These are phyloP conservation scores for Ardeotis arabs DNA, from an alignment of 2,113 vertebrate species.

Conservation along the genomic window DNA sequence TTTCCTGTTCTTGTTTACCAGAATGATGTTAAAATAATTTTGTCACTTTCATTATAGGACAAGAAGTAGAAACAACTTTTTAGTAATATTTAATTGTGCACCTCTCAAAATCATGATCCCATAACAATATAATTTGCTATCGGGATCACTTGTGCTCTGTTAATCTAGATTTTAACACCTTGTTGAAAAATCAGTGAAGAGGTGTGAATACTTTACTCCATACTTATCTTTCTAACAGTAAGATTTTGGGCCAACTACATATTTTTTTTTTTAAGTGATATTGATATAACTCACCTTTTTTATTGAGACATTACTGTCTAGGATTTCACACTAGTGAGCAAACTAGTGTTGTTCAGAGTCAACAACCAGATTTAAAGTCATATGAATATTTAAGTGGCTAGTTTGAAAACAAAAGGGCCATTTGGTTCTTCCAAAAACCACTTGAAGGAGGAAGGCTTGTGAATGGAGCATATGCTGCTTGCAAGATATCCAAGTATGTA, in stretches of 20 bases:
- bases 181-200: background rate
- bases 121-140: background rate
- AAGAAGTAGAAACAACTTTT: background rate
- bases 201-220: background rate
- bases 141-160: background rate
- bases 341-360: background rate
- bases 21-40: background rate
- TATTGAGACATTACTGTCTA: background rate
- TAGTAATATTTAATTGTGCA: background rate
- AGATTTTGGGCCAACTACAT: background rate
- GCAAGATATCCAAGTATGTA: background rate
- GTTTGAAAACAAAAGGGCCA: background rate
- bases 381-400: background rate
- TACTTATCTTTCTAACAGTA: background rate
- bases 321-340: background rate
- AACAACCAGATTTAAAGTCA: background rate
- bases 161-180: background rate
- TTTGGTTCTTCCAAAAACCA: background rate
- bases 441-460: background rate
- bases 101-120: background rate
- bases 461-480: background rate
- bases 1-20: background rate
- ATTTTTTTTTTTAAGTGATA: background rate
- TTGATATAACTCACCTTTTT: background rate
- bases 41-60: background rate